Conservation (phyloP, 2,113 vertebrate species). For the Melanotaenia duboulayi region DNA sequence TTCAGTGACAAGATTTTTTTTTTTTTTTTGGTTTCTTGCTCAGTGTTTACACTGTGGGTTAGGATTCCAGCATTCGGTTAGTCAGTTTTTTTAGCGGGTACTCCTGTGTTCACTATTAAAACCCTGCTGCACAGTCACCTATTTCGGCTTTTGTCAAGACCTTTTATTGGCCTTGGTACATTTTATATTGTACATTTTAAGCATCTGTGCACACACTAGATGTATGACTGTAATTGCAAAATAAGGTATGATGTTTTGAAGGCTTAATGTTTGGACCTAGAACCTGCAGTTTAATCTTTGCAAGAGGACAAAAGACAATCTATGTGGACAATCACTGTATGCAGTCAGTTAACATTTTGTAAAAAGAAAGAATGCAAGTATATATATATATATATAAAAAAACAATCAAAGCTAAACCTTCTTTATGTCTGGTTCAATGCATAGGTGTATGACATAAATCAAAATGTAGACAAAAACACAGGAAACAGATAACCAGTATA, state of each 20-base stretch:
- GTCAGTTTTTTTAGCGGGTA: conserved; percentile 33
- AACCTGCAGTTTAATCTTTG: too few species aligned
- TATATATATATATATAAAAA: too few species aligned
- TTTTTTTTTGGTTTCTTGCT: conserved; percentile 37
- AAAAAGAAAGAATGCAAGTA: too few species aligned
- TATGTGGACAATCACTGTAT: too few species aligned
- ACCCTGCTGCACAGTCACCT: conserved; percentile 25
- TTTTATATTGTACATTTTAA: too few species aligned
- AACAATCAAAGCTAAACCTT: neutral
- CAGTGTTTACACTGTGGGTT: neutral
- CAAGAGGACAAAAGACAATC: too few species aligned
- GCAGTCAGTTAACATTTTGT: too few species aligned
- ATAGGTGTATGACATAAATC: neutral
- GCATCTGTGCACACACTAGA: too few species aligned
- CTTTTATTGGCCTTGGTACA: conserved; percentile 32
- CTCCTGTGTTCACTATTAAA: conserved; percentile 47
- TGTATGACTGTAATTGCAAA: too few species aligned
- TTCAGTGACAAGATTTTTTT: too few species aligned
- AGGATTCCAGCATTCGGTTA: conserved; percentile 1
- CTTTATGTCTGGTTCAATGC: neutral
- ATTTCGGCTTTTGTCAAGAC: conserved; percentile 51
- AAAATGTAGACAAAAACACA: conserved; percentile 41
- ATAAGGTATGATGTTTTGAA: too few species aligned
- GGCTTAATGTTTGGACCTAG: too few species aligned
- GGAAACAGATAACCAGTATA: conserved; percentile 58